A percentile compares a stretch with the other conserved stretches of the same genome.
phyloP scores from a whole-genome alignment of 2,113 vertebrate genomes.

The Prionailurus viverrinus region DNA sequence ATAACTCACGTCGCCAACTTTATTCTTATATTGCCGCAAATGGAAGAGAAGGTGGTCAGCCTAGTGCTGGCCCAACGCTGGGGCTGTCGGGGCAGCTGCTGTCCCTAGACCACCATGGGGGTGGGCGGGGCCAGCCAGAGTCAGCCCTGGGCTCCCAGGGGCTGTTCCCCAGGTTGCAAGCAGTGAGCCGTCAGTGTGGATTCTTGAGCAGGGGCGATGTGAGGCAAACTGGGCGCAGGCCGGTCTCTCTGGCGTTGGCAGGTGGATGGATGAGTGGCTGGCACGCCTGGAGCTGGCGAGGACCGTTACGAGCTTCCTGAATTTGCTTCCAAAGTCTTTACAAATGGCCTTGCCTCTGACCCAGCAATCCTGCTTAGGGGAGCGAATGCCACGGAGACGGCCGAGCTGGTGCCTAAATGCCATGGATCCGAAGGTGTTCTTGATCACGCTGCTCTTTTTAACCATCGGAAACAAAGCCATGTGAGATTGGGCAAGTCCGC shows the following conservation, averaged over 20 bases:
- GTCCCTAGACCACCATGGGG: fast-evolving
- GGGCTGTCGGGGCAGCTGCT: fast-evolving
- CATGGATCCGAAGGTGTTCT: background rate
- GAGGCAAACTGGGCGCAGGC: background rate
- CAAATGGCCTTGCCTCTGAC: background rate
- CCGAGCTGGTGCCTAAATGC: background rate
- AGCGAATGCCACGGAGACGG: background rate
- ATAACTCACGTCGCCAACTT: background rate
- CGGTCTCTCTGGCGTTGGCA: background rate
- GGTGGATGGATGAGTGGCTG: background rate
- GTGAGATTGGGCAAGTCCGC: background rate
- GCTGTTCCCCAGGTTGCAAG: background rate
- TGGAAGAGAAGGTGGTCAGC: background rate
- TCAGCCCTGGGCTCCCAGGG: background rate
- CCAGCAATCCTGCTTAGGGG: background rate
- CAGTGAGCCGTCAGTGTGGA: fast-evolving
- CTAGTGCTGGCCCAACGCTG: background rate
- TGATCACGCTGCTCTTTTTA: background rate
- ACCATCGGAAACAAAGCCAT: background rate
- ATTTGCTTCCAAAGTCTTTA: background rate
- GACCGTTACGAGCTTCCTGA: background rate
- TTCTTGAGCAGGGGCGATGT: background rate
- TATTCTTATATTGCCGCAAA: fast-evolving
- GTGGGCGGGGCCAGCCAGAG: background rate
- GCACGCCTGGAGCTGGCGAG: background rate